Evolutionary conservation across 2,113 vertebrate genomes (phyloP), one percentile per base, ranked within the genome.

Genomic region (Lynx canadensis): DNA sequence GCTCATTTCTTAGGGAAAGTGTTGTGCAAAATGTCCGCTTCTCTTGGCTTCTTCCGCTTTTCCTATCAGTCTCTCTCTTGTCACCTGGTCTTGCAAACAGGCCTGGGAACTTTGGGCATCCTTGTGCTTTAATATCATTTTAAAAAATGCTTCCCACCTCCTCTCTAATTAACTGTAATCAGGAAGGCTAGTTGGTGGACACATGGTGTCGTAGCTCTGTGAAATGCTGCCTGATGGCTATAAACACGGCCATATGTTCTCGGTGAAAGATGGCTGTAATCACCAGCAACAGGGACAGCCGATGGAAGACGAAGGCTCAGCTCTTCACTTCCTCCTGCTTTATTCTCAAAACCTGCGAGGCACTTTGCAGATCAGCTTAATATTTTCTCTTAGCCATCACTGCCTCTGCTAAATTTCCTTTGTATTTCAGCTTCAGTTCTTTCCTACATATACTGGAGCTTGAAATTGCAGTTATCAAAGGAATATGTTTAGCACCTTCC

Each of bases 241-340:
- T 98, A 98, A 99, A 98, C 98, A 97, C 19, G 83, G 98, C 98
- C 99, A 98, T 99, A 99, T 99, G 98, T 98, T 99, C 98, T 96
- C 97, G 87, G 96, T 98, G 98, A 98, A 98, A 98, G 96, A 97
- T 97, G 98, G 97, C 98, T 97, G 89, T 98, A 97, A 98, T 98
- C 98, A 96, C 73, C 98, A 97, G 98, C 94, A 98, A 98, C 97
- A 97, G 94, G 97, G 97, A 92, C 97, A 97, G 97, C 98, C 98
- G 98, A 98, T 93, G 84, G 94, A 94, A 91, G 93, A 94, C 89
- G 96, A 97, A 97, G 91, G 76, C 96, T 98, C 82, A 16, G 93
- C 94, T 97, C 94, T 96, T 95, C 86, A 79, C 50, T 85, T 98
- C 65, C 93, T 98, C 97, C 21, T 76, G 78, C 36, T 94, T 95